A percentile compares a stretch with the other conserved stretches of the same genome.
Evolutionary conservation across 2,797 vertebrate genomes (phyloP).

Genomic region (Alcedo atthis): DNA sequence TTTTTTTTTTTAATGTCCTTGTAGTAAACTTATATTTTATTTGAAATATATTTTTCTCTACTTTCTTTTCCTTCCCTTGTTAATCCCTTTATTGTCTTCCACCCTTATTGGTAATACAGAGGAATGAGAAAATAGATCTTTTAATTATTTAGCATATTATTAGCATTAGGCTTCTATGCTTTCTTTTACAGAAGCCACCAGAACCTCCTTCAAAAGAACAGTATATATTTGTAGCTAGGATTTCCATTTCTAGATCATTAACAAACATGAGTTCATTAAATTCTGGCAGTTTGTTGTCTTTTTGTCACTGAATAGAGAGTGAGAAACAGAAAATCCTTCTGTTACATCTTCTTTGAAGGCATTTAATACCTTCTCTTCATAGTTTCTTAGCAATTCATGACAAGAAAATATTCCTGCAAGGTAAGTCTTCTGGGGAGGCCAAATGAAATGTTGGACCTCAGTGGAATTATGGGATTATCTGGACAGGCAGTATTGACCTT

Average conservation of each 20-base stretch:
- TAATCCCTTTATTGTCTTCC: constrained; percentile 13
- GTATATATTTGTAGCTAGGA: background rate
- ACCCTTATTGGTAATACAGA: background rate
- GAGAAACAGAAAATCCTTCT: background rate
- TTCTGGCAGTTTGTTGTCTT: background rate
- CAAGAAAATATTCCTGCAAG: constrained; percentile 52
- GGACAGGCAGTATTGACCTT: constrained; percentile 31
- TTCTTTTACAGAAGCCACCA: background rate
- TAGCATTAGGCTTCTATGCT: background rate
- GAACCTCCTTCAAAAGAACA: constrained; percentile 38
- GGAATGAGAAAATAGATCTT: background rate
- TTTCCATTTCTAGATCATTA: constrained; percentile 36
- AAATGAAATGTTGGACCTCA: constrained; percentile 30
- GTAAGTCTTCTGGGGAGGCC: constrained; percentile 18
- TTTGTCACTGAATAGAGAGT: background rate
- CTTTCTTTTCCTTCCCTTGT: background rate
- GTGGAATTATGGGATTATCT: constrained; percentile 43
- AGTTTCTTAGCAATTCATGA: background rate
- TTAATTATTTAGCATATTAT: constrained; percentile 34
- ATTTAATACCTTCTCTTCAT: background rate
- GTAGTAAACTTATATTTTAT: background rate
- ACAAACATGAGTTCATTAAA: background rate
- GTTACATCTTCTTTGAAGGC: background rate
- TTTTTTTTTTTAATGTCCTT: background rate
- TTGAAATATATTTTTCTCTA: background rate